Base-by-base conservation (phyloP, 1,140 invertebrate species). In the Gerris buenoi region DNA sequence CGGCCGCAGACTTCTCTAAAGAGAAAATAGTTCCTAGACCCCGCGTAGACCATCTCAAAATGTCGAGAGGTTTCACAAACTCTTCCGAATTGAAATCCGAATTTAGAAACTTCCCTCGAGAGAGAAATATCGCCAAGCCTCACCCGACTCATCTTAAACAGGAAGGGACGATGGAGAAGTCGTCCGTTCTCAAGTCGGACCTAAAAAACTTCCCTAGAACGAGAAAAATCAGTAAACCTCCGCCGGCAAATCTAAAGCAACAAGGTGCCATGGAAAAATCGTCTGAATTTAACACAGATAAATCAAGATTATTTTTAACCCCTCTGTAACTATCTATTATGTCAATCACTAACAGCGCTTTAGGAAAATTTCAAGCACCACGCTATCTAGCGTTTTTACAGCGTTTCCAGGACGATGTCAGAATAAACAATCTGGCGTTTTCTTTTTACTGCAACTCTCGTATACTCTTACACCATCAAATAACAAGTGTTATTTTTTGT, bases 1-100 rank as follows among this genome's bases (percentile, higher is more conserved):
- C 18, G 5, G n/a, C n/a, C n/a, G n/a, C n/a, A n/a, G 69, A 73
- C 46, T 72, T 72, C 63, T 69, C 68, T n/a, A 62, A 66, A 1
- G 61, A 67, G 27, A 64, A 68, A 28, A 66, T 62, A 14, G 66
- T 70, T 15, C 58, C 66, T 3, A 64, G 67, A 25, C 23, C 66
- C 59, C 57, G 56, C 13, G 60, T 60, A 18, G 65, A 64, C 1
- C 65, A 68, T 25, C 64, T 57, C 25, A 46, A 22, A 33, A 60
- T 58, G 58, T 25, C 1, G 27, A 18, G 14, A 0, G 57, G 1
- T 46, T 58, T 15, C 60, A 23, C 27, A 59, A 14, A 18, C 26
- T 1, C 1, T 58, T 56, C 46, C 60, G 56, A 46, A 28, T 15
- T 22, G 57, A 66, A 59, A 27, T 25, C 56, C 60, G 1, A 22